Base-by-base conservation (phyloP, 2,888 invertebrate genomes). In the Cephus runcator region DNA sequence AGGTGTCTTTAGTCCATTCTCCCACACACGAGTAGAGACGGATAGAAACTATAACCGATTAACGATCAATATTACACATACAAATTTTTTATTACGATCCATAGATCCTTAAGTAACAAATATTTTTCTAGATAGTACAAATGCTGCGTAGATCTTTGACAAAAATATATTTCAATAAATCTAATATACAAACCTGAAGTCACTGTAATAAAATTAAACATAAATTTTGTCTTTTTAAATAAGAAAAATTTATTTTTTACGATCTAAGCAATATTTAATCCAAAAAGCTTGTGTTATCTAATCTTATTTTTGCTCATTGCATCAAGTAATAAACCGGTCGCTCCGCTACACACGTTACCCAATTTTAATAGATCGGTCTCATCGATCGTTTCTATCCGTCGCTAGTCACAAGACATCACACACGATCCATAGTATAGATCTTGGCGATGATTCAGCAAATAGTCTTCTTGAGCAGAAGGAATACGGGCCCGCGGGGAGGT, bases 401-500 rank as follows among this genome's bases (percentile, higher is more conserved):
- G 81, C 84, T 84, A 76, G 75, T 80, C 81, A 82, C 83, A 83
- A 83, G 85, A 83, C 83, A 78, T 83, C 80, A 82, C 82, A 81
- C 76, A 78, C 77, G 79, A 77, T 75, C 78, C 73, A 74, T 76
- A 73, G 73, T 76, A 75, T 77, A 75, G 77, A 76, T 82, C 80
- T 81, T 77, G 79, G 77, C 76, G 76, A 85, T 85, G 85, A 85
- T 83, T 85, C 85, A 84, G 85, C 85, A 81, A 84, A 82, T 85
- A 83, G 80, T 83, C 77, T 77, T 69, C 77, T 77, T 69, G 75
- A 75, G 81, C 75, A 79, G 36, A 79, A 80, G 81, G 79, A 77
- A 75, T 78, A 81, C 79, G 76, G 79, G 75, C 79, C 73, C 81
- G 77, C 77, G 69, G 79, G 78, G 75, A 73, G 78, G 78, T 75